Evolutionary conservation across 2,888 invertebrate species (phyloP).

Genomic region (Apotomis turbidana): DNA sequence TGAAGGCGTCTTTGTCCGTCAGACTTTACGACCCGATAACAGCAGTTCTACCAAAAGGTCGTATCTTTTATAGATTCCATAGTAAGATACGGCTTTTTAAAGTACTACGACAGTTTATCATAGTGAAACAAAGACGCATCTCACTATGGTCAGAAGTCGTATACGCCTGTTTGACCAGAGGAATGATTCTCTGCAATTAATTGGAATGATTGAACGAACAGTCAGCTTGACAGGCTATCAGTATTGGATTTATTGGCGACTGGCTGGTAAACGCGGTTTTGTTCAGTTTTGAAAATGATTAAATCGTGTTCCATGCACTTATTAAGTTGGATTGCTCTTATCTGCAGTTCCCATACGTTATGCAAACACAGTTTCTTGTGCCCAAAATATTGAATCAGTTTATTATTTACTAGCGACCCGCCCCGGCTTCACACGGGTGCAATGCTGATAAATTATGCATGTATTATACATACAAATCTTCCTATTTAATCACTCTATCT

Average conservation of each 20-base stretch:
- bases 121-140: neutral
- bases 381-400: too few relatives aligned
- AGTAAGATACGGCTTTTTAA: too few relatives aligned
- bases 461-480: too few relatives aligned
- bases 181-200: conserved; percentile 52
- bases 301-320: neutral
- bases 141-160: neutral
- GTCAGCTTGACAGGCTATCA: conserved; percentile 25
- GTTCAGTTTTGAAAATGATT: neutral
- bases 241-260: conserved; percentile 23
- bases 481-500: too few relatives aligned
- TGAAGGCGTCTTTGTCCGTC: conserved; percentile 32
- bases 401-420: too few relatives aligned
- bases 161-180: neutral
- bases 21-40: conserved; percentile 6
- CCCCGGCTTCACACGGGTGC: too few relatives aligned
- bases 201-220: conserved; percentile 56
- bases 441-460: too few relatives aligned
- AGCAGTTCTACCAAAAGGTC: neutral
- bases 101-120: neutral
- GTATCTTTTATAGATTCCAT: too few relatives aligned
- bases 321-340: too few relatives aligned
- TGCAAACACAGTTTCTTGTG: too few relatives aligned
- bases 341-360: too few relatives aligned
- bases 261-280: neutral